phyloP scores from a whole-genome alignment of 2,113 vertebrate species.

The Porphyrio hochstetteri region DNA sequence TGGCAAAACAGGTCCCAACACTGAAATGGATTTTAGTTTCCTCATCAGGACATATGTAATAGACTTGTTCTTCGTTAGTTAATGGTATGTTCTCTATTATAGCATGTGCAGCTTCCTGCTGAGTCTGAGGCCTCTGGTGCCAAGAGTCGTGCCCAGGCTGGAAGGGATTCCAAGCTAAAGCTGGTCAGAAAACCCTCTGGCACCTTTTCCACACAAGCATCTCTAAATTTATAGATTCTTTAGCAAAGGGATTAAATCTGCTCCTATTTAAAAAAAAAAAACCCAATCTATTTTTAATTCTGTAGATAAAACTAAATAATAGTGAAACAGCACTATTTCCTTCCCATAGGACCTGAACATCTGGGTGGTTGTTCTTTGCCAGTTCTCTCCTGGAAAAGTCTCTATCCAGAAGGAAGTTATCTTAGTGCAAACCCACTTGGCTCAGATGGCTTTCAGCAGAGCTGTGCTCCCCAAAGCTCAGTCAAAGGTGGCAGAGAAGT shows the following conservation, averaged over 20 bases:
- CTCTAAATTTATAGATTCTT: neutral
- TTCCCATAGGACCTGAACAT: neutral
- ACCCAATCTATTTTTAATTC: neutral
- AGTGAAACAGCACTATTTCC: neutral
- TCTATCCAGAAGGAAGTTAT: neutral
- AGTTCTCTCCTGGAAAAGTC: neutral
- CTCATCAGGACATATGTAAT: rapidly evolving
- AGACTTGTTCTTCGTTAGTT: neutral
- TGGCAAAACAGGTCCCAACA: neutral
- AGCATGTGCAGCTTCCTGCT: neutral
- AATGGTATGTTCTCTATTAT: rapidly evolving
- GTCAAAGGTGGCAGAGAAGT: neutral
- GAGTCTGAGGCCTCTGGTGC: neutral
- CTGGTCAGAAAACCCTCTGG: neutral
- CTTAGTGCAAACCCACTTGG: neutral
- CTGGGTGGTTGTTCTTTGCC: neutral
- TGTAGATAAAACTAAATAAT: neutral
- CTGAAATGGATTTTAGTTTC: neutral
- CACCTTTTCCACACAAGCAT: rapidly evolving
- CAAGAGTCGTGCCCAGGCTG: neutral
- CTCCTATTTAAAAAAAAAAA: neutral
- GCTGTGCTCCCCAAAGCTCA: neutral
- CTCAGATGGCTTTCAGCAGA: neutral
- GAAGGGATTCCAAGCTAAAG: neutral
- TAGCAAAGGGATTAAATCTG: neutral